phyloP scores from a whole-genome alignment of 2,888 invertebrate genomes.

The Tipula confusa region DNA sequence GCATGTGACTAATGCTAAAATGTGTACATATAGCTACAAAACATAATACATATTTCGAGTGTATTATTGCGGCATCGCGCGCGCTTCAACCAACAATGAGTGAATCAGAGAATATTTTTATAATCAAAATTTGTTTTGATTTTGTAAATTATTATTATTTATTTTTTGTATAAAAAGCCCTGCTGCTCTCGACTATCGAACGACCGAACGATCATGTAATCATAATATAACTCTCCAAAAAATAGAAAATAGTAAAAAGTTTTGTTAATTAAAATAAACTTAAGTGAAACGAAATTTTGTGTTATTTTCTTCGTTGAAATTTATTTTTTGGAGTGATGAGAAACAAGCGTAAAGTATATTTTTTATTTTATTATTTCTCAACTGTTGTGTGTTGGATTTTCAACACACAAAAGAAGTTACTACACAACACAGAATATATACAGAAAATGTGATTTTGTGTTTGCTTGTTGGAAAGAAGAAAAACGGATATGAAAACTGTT shows the following conservation, averaged over 20 bases:
- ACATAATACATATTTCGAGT: not conserved
- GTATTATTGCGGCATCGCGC: not conserved
- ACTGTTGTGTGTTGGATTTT: conserved; percentile 8
- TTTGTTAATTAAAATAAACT: conserved; percentile 16
- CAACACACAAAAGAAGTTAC: conserved; percentile 12
- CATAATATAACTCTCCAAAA: not conserved
- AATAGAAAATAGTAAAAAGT: conserved; percentile 25
- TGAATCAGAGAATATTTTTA: not conserved
- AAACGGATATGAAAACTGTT: conserved; percentile 25
- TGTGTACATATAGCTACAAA: not conserved
- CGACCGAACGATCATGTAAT: not conserved
- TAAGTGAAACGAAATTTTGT: conserved; percentile 21
- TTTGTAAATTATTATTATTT: not conserved
- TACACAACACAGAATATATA: not conserved
- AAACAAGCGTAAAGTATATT: conserved; percentile 20
- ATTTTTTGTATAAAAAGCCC: not conserved
- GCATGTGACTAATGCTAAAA: conserved; percentile 16
- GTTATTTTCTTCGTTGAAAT: not conserved
- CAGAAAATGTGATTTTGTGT: not conserved
- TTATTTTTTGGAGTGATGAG: not conserved
- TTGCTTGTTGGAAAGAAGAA: not conserved
- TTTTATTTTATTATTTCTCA: not conserved
- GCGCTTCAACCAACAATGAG: not conserved
- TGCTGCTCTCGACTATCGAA: conserved; percentile 5
- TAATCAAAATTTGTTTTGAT: too few species aligned